phyloP scores from a whole-genome alignment of 2,888 invertebrate species.

The Hypsopygia costalis region DNA sequence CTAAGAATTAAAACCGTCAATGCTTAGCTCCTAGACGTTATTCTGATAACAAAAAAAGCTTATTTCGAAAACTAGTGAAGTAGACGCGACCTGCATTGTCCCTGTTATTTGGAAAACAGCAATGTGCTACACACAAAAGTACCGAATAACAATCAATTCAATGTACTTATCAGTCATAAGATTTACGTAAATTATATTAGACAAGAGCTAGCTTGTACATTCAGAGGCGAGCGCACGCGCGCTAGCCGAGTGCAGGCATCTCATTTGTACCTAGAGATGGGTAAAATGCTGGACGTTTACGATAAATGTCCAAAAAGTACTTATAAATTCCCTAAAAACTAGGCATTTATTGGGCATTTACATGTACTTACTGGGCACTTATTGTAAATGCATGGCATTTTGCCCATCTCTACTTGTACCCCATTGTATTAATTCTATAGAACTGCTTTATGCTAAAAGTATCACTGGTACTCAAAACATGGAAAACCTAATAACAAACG shows the following conservation, averaged over 20 bases:
- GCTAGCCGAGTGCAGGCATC: background rate
- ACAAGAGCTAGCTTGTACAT: slow-evolving; percentile 54
- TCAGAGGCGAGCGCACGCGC: slow-evolving; percentile 16
- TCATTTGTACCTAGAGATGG: too few species aligned
- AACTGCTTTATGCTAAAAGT: too few species aligned
- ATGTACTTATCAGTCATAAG: slow-evolving; percentile 65
- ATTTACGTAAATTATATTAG: slow-evolving; percentile 38
- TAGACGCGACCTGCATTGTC: slow-evolving; percentile 5
- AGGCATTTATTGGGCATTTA: too few species aligned
- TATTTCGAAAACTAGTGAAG: slow-evolving; percentile 5
- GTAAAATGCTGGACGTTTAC: too few species aligned
- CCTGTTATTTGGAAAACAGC: background rate
- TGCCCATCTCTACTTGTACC: too few species aligned
- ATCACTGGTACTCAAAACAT: too few species aligned
- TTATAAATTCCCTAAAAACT: too few species aligned
- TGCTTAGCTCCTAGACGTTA: background rate
- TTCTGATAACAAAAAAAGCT: slow-evolving; percentile 3
- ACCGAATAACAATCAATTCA: slow-evolving; percentile 38
- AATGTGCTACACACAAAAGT: slow-evolving; percentile 12
- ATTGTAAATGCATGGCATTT: too few species aligned
- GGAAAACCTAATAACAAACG: too few species aligned
- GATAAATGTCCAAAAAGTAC: too few species aligned
- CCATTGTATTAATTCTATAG: too few species aligned
- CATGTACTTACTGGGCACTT: too few species aligned
- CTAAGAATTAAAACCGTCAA: background rate